phyloP scores from a whole-genome alignment of 2,113 vertebrate genomes.

The Speoplatyrhinus poulsoni region DNA sequence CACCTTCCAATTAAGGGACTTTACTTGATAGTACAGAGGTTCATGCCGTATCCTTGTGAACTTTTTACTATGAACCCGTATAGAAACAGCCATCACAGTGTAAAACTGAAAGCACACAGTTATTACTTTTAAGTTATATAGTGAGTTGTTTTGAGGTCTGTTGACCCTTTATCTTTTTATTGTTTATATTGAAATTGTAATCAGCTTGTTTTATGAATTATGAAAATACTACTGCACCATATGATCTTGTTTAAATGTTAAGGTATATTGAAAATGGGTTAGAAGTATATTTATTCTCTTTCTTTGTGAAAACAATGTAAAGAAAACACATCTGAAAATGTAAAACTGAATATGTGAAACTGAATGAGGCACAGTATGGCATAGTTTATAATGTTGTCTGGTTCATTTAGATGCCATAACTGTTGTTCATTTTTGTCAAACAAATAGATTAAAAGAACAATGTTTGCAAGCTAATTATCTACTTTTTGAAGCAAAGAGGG shows the following conservation, averaged over 20 bases:
- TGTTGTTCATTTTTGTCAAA: conserved; percentile 71
- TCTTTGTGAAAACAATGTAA: conserved; percentile 73
- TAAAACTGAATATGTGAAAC: conserved; percentile 72
- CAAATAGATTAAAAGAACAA: conserved; percentile 72
- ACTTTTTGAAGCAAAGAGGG: conserved; percentile 73
- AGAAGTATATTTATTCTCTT: conserved; percentile 74
- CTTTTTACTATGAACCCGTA: conserved; percentile 63
- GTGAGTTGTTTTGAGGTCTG: conserved; percentile 59
- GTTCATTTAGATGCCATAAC: conserved; percentile 79
- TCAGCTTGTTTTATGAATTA: conserved; percentile 66
- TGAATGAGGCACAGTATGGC: conserved; percentile 75
- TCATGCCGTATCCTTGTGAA: conserved; percentile 54
- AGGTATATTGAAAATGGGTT: conserved; percentile 70
- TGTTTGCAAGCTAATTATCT: conserved; percentile 77
- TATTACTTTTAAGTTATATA: conserved; percentile 51
- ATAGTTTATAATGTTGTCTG: conserved; percentile 79
- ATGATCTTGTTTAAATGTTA: conserved; percentile 74
- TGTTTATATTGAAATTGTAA: conserved; percentile 66
- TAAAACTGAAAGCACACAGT: conserved; percentile 76
- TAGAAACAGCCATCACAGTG: conserved; percentile 73
- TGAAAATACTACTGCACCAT: conserved; percentile 67
- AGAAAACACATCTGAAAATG: conserved; percentile 69
- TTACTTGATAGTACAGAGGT: conserved; percentile 23
- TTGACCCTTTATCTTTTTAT: conserved; percentile 47
- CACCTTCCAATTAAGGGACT: conserved; percentile 17